Evolutionary conservation across 2,113 vertebrate species (phyloP).

Genomic region (Xenopus borealis): DNA sequence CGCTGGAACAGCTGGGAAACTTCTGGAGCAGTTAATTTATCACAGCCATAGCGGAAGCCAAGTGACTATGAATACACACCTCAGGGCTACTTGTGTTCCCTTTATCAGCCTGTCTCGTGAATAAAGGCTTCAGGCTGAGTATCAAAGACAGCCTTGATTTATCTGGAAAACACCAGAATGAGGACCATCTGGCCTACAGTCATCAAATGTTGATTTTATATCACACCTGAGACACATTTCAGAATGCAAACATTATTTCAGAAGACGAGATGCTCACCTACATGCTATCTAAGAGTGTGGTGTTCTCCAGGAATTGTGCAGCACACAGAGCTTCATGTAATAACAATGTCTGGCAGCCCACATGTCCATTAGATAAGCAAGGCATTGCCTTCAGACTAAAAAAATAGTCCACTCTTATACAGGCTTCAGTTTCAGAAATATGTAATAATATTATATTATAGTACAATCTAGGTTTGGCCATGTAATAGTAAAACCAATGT

Average conservation of each 20-base stretch:
- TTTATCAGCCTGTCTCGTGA: conserved; percentile 47
- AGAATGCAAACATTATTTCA: background rate
- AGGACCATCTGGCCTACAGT: conserved; percentile 9
- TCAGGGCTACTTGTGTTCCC: conserved; percentile 64
- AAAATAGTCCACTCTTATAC: too few relatives aligned
- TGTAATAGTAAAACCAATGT: too few relatives aligned
- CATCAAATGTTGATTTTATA: conserved; percentile 3
- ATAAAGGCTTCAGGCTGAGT: conserved; percentile 27
- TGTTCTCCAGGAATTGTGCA: background rate
- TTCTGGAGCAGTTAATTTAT: conserved; percentile 70
- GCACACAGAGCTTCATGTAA: background rate
- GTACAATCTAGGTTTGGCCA: too few relatives aligned
- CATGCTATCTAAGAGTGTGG: background rate
- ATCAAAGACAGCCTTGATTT: conserved; percentile 16
- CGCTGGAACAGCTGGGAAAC: conserved; percentile 63
- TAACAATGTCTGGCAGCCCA: background rate
- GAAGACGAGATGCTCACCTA: background rate
- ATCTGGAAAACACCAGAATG: conserved; percentile 1
- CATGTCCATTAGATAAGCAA: background rate
- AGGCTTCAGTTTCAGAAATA: too few relatives aligned
- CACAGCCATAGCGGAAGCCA: conserved; percentile 56
- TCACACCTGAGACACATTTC: conserved; percentile 7
- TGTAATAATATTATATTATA: too few relatives aligned
- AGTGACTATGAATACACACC: conserved; percentile 64
- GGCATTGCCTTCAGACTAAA: background rate